Evolutionary conservation across 2,113 vertebrate genomes (phyloP).

Genomic region (Micronycteris hirsuta): DNA sequence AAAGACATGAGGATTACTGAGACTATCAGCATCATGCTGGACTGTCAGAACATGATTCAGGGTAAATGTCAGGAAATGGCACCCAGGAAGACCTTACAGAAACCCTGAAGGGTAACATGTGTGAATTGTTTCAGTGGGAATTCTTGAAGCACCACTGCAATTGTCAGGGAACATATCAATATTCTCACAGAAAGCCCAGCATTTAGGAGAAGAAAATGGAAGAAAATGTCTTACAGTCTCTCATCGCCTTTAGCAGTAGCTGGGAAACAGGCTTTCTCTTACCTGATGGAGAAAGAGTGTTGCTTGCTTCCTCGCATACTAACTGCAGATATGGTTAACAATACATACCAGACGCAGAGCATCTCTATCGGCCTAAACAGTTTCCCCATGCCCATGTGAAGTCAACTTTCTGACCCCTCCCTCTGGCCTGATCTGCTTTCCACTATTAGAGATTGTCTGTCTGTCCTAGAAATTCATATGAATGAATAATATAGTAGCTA

Average conservation of each 20-base stretch:
- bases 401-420: background rate
- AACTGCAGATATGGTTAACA: background rate
- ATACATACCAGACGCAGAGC: background rate
- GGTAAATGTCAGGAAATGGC: background rate
- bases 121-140: background rate
- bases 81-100: background rate
- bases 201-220: background rate
- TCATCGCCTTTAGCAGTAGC: background rate
- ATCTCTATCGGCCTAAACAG: background rate
- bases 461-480: background rate
- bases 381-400: background rate
- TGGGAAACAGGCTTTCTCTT: background rate
- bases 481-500: background rate
- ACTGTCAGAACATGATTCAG: background rate
- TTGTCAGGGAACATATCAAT: background rate
- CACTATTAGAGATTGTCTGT: background rate
- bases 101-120: background rate
- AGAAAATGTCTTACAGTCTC: background rate
- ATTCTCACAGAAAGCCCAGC: background rate
- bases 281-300: background rate
- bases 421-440: background rate
- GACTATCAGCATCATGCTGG: background rate
- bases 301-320: background rate
- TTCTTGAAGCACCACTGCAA: background rate
- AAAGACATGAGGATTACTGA: background rate